phyloP scores from a whole-genome alignment of 2,797 vertebrate species.

The Sebastes vulpes region DNA sequence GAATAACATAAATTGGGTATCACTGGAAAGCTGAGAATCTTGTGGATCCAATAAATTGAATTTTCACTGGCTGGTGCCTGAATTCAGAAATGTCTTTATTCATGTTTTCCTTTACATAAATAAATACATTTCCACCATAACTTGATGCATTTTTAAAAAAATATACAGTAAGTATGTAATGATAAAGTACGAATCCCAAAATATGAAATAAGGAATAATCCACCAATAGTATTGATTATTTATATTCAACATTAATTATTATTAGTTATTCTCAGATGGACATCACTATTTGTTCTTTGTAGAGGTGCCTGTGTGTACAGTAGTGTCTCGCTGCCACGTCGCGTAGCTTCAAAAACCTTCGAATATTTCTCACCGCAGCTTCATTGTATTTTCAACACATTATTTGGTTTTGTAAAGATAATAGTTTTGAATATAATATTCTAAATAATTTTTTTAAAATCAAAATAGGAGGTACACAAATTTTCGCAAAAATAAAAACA shows the following conservation, averaged over 20 bases:
- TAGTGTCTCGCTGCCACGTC: no score
- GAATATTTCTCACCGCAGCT: not conserved
- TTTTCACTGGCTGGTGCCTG: no score
- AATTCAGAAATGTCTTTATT: not conserved
- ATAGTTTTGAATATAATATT: not conserved
- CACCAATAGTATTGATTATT: not conserved
- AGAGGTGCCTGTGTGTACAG: not conserved
- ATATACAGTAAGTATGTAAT: not conserved
- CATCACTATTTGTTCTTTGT: not conserved
- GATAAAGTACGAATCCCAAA: not conserved
- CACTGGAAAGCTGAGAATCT: not conserved
- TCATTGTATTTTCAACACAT: not conserved
- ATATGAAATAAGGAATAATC: not conserved
- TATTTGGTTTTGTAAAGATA: not conserved
- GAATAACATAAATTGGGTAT: no score
- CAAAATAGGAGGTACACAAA: not conserved
- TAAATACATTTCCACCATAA: not conserved
- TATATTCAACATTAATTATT: not conserved
- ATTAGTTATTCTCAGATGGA: not conserved
- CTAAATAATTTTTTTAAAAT: not conserved
- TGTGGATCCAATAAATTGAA: not conserved
- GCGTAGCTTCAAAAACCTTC: not conserved
- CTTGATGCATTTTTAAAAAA: not conserved
- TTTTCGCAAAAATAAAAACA: not conserved
- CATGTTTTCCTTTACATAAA: fast-evolving